Evolutionary conservation across 2,797 vertebrate species (phyloP).

Genomic region (Rousettus madagascariensis): DNA sequence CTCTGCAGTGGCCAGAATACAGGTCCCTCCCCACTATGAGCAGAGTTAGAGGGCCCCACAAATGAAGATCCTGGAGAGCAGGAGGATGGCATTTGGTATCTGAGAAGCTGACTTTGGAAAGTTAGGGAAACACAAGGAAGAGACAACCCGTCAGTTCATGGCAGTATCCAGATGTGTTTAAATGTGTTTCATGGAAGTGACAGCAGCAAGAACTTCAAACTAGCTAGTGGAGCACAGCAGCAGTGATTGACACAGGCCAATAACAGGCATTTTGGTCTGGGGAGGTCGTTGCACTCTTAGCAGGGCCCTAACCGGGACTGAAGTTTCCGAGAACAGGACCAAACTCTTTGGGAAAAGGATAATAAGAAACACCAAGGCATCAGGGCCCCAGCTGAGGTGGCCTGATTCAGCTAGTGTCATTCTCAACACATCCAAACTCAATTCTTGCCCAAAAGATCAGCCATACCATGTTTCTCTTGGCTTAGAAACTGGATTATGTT

Average conservation of each 20-base stretch:
- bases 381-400: background rate
- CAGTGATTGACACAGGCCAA: background rate
- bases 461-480: background rate
- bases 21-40: background rate
- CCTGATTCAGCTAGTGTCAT: background rate
- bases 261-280: background rate
- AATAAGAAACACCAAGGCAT: background rate
- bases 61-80: background rate
- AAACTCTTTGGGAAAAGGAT: background rate
- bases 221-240: background rate
- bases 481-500: background rate
- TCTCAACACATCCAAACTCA: background rate
- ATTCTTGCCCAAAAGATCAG: background rate
- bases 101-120: background rate
- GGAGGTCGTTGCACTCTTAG: background rate
- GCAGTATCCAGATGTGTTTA: background rate
- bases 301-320: background rate
- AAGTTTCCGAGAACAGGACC: background rate
- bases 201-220: background rate
- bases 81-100: background rate
- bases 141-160: background rate
- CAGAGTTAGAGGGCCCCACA: background rate
- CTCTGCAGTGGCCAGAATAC: background rate
- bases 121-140: background rate
- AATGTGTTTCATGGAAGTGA: background rate